Conservation (phyloP, 2,113 vertebrate genomes). For the Mus pahari region DNA sequence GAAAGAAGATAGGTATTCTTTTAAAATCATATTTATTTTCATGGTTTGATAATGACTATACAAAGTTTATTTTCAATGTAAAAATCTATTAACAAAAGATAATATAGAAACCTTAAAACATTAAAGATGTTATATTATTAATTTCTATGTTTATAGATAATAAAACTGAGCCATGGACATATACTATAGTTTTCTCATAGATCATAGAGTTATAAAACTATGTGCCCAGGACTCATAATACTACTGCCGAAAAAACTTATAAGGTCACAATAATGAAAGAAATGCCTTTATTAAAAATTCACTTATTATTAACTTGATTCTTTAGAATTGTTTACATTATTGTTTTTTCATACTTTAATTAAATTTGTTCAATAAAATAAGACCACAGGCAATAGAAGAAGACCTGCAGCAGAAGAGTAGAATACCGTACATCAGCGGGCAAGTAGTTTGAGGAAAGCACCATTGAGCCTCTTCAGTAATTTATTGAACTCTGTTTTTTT, state of each 20-base stretch:
- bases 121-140: not conserved
- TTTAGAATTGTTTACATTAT: not conserved
- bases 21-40: conserved; percentile 56
- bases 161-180: not conserved
- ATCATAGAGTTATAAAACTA: not conserved
- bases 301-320: not conserved
- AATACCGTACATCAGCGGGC: not conserved
- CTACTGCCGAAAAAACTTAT: not conserved
- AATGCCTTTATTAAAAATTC: conserved; percentile 22
- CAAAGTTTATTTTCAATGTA: conserved; percentile 62
- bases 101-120: not conserved
- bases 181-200: not conserved
- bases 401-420: not conserved
- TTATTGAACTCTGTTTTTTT: not conserved
- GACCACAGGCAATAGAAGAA: not conserved
- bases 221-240: not conserved
- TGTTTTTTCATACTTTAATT: conserved; percentile 22
- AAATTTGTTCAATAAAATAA: conserved; percentile 42
- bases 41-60: conserved; percentile 14
- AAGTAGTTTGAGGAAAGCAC: not conserved
- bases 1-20: not conserved
- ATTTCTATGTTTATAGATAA: conserved; percentile 30
- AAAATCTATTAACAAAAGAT: conserved; percentile 46
- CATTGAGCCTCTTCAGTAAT: not conserved
- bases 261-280: conserved; percentile 10